Base-by-base conservation (phyloP, 2,888 invertebrate species). In the Spisula subtruncata region DNA sequence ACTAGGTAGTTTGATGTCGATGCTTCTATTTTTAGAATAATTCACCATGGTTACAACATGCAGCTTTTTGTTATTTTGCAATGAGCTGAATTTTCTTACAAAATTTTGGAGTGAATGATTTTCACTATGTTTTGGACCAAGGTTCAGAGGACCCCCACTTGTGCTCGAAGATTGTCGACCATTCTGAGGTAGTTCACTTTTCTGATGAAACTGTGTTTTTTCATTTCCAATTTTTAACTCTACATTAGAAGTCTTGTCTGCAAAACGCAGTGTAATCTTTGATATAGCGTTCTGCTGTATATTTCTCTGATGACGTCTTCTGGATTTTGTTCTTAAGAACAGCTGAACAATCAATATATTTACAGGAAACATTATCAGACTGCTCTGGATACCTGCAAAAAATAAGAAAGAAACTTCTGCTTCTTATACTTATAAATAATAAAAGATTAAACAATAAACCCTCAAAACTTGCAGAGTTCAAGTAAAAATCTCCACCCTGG, bases 361-460 rank as follows among this genome's bases (percentile, higher is more conserved):
- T 41, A 95, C 90, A 0, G 95, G 96, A 71, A 96, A 93, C 91
- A 95, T 94, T 8, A 96, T 92, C n/a, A 96, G 89, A 4, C 93
- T 93, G 66, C 94, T 94, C 86, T 96, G 88, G 54, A 95, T 91
- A 8, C 95, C 95, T 79, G 51, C 51, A 51, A 51, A n/a, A n/a
- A n/a, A n/a, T n/a, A n/a, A n/a, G n/a, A n/a, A n/a, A n/a, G n/a
- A n/a, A n/a, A n/a, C n/a, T n/a, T n/a, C n/a, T n/a, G n/a, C n/a
- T n/a, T n/a, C n/a, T n/a, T n/a, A n/a, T n/a, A n/a, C n/a, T n/a
- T n/a, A n/a, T n/a, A n/a, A n/a, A n/a, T n/a, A n/a, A n/a, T n/a
- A n/a, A n/a, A n/a, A n/a, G n/a, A n/a, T n/a, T n/a, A n/a, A n/a
- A n/a, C n/a, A n/a, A n/a, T n/a, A n/a, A n/a, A n/a, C n/a, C n/a